Base-by-base conservation (phyloP, 2,888 invertebrate genomes). In the Rhagonycha lutea region DNA sequence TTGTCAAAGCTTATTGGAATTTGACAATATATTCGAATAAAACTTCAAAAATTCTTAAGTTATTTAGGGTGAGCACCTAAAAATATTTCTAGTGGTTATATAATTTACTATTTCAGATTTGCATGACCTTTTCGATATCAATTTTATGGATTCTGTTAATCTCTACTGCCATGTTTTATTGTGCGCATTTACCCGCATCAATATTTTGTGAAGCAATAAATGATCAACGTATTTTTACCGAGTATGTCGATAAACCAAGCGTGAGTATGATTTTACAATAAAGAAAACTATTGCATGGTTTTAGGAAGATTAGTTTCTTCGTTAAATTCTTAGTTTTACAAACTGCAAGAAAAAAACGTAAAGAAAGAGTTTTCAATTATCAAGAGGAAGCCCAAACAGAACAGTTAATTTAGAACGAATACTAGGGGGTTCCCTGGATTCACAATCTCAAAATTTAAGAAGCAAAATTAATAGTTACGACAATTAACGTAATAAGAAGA, bases 131-230 rank as follows among this genome's bases (percentile, higher is more conserved):
- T 29, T 75, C 77, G n/a, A 26, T 78, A 4, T 14, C 74, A 9
- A 71, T 79, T 62, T 47, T 81, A 24, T 82, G 82, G 82, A 65
- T 78, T 23, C 73, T 80, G 11, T 72, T 82, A 14, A 61, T 81
- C 23, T 61, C 78, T 28, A 76, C 81, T 5, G 67, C 77, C n/a
- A 18, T 77, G 8, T 77, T 80, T 74, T 80, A 79, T 47, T 32
- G 74, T n/a, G 10, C 75, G 14, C 76, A 79, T 70, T 78, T 80
- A 62, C 75, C 79, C 10, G 14, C 77, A 68, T 74, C 80, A 10
- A 73, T 81, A 12, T 24, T 78, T 9, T 82, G 82, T 69, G 76
- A 77, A 32, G 68, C 78, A 14, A 29, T 79, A 8, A 72, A 75
- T 14, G 73, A 76, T n/a, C 79, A 77, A 9, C 72, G 69, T 24